Evolutionary conservation across 23 tunicate genomes (phyloP), one percentile per base, ranked within the genome.

Genomic region (Halocynthia roretzi): DNA sequence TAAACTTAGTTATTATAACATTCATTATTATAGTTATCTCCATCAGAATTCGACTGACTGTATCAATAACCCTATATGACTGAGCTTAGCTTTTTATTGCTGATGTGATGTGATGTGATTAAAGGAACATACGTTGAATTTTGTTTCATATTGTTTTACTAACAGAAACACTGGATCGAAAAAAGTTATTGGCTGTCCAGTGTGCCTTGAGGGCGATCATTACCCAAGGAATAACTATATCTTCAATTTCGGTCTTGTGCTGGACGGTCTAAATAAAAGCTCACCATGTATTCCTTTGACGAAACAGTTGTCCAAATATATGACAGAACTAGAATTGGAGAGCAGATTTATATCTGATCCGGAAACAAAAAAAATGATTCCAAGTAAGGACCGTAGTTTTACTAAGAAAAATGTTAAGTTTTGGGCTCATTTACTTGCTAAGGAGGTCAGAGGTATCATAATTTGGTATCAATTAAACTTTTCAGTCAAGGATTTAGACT

Each of bases 111-210:
- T 60, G 1, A 60, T 17, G 64, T 14, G 14, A 11, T 57, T 57
- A 17, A 60, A 60, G 17, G 17, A 60, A 17, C 44, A 31, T 14
- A 67, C 5, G 15, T 40, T 5, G 23, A 67, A 67, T 67, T 19
- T 67, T 67, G 19, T 5, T 4, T 19, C 71, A 11, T 31, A 31
- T 48, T 67, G 31, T 19, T 20, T 67, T 18, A 17, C 11, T 40
- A 72, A 56, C 52, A 90, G 97, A 67, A 92, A 92, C 75, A 83
- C 87, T 15, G 86, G 90, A 20, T 84, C 83, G 54, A 92, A 92
- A 74, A 92, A 92, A 68, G 93, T 92, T 5, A 92, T 92, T 82
- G 98, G 98, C 8, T 92, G 98, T 82, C 87, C 98, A 23, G 87
- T 92, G 10, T 86, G 87, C 76, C 75, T 92, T 6, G 82, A 78